Evolutionary conservation across 2,113 vertebrate genomes (phyloP).

Genomic region (Microtus montanus): DNA sequence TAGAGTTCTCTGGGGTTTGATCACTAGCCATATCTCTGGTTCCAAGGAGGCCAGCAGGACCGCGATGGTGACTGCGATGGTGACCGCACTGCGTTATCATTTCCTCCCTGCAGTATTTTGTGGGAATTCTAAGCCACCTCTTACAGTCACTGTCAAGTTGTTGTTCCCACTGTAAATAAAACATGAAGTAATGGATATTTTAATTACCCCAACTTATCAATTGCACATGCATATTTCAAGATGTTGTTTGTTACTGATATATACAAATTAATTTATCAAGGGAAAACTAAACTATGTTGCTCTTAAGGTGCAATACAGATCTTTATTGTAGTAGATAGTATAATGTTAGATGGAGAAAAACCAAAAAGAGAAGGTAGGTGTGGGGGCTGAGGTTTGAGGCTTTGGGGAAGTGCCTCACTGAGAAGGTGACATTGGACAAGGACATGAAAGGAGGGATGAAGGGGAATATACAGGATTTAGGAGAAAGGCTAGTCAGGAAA

Average conservation of each 20-base stretch:
- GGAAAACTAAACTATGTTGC: neutral
- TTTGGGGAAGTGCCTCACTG: neutral
- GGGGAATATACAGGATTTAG: fast-evolving
- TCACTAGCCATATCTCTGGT: neutral
- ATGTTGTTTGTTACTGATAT: neutral
- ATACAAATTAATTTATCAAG: neutral
- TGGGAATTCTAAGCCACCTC: conserved; percentile 53
- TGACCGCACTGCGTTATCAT: neutral
- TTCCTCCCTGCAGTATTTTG: conserved; percentile 17
- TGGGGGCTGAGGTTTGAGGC: too few species aligned
- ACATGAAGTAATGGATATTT: neutral
- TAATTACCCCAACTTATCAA: neutral
- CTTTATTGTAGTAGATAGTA: neutral
- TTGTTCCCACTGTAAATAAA: neutral
- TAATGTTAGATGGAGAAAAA: neutral
- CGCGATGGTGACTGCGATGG: too few species aligned
- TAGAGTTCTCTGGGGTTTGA: neutral
- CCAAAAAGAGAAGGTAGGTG: neutral
- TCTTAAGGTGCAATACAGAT: neutral
- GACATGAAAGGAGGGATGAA: neutral
- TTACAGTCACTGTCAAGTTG: conserved; percentile 40
- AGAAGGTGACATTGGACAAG: neutral
- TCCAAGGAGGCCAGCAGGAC: neutral
- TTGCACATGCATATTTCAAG: neutral
- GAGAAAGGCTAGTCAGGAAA: neutral